phyloP scores from a whole-genome alignment of 1,140 invertebrate genomes.

The Lasioglossum baleicum region DNA sequence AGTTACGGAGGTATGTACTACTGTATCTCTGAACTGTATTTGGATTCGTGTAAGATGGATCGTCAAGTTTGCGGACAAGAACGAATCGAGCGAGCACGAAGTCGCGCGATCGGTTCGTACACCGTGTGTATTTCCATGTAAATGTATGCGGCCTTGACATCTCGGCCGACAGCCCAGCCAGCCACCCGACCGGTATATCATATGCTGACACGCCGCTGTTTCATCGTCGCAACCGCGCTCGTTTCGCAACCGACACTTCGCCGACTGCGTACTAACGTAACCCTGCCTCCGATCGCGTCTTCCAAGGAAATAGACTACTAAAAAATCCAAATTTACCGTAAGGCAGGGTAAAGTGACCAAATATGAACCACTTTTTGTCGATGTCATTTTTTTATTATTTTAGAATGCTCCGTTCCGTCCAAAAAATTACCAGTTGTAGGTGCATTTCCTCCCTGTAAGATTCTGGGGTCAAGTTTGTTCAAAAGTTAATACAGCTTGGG shows the following conservation, averaged over 20 bases:
- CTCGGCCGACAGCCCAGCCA: constrained; percentile 39
- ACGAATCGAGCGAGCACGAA: neutral
- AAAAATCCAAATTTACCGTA: too few species aligned
- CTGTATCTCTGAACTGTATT: too few species aligned
- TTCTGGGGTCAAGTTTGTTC: too few species aligned
- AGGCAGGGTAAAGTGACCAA: too few species aligned
- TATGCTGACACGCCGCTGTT: constrained; percentile 40
- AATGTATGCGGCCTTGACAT: constrained; percentile 70
- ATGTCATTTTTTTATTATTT: too few species aligned
- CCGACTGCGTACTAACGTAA: constrained; percentile 15
- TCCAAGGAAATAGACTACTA: neutral
- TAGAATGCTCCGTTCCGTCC: too few species aligned
- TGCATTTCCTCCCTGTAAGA: too few species aligned
- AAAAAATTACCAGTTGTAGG: too few species aligned
- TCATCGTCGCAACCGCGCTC: constrained; percentile 40
- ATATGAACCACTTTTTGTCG: too few species aligned
- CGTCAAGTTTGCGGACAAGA: constrained; percentile 4
- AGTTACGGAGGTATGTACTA: too few species aligned
- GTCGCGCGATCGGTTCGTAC: constrained; percentile 30
- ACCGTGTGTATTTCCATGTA: constrained; percentile 52
- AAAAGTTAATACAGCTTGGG: too few species aligned
- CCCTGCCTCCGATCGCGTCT: constrained; percentile 17
- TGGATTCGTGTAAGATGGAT: neutral
- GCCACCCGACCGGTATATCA: constrained; percentile 47
- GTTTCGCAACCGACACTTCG: constrained; percentile 52